Conservation (phyloP, 2,888 invertebrate species). For the Dinocampus coccinellae region DNA sequence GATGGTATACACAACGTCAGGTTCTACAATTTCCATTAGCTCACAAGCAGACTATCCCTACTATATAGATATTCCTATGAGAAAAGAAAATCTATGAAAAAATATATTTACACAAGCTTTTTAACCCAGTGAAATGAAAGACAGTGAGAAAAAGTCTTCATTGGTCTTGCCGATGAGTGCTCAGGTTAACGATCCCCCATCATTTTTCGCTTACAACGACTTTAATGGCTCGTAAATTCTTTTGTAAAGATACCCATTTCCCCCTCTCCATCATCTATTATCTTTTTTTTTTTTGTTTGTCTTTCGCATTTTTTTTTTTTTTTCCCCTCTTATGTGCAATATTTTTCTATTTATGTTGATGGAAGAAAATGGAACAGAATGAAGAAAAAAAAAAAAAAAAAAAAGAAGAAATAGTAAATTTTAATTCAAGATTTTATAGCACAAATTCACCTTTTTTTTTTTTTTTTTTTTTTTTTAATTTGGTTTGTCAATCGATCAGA, state of each 20-base stretch:
- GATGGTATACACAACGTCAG: neutral
- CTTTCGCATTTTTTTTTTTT: neutral
- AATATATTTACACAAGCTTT: neutral
- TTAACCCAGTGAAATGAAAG: neutral
- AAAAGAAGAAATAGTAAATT: neutral
- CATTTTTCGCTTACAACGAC: conserved; percentile 42
- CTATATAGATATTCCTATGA: neutral
- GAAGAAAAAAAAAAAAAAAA: neutral
- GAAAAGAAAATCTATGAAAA: neutral
- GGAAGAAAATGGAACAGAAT: neutral
- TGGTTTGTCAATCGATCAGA: neutral
- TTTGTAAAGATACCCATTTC: conserved; percentile 6
- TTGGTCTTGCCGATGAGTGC: conserved; percentile 22
- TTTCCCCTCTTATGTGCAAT: neutral
- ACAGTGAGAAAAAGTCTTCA: conserved; percentile 9
- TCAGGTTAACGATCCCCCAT: conserved; percentile 46
- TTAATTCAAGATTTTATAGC: neutral
- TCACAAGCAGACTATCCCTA: neutral
- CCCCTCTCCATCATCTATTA: neutral
- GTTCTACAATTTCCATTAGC: conserved; percentile 6
- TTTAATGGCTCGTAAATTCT: conserved; percentile 42
- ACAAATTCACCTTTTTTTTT: neutral
- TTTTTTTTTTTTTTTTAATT: neutral
- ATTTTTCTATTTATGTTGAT: neutral
- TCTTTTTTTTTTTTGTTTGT: neutral